These are phyloP conservation scores for Hippocampus mohnikei DNA, from an alignment of 2,113 vertebrate genomes.

Conservation along the genomic window DNA sequence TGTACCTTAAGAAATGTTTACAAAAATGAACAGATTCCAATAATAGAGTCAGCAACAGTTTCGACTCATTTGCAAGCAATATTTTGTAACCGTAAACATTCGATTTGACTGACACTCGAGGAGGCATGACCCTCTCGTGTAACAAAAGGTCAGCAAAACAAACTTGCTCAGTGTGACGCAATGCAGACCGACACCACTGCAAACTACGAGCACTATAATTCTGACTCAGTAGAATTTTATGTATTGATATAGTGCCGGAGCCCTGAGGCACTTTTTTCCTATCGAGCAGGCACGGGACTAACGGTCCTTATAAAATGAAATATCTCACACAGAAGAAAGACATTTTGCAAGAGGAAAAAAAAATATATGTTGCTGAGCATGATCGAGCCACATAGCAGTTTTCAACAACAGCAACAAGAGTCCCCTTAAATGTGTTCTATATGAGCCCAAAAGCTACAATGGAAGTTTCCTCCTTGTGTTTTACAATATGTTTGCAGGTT, in stretches of 20 bases:
- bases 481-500: slow-evolving; percentile 6
- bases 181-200: not conserved
- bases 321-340: not conserved
- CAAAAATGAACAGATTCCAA: no score
- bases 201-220: not conserved
- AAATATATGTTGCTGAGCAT: slow-evolving; percentile 6
- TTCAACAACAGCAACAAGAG: not conserved
- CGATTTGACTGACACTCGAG: no score
- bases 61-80: no score
- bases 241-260: not conserved
- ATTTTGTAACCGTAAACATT: no score
- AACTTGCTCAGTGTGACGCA: not conserved
- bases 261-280: not conserved
- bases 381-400: slow-evolving; percentile 1
- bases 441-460: slow-evolving; percentile 4
- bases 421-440: slow-evolving; percentile 15
- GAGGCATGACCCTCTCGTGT: not conserved
- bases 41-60: no score
- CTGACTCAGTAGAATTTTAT: not conserved
- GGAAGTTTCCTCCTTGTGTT: not conserved
- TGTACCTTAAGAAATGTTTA: no score
- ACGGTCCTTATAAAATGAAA: not conserved
- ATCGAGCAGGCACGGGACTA: not conserved
- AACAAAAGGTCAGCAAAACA: not conserved
- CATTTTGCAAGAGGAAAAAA: not conserved